Base-by-base conservation (phyloP, 2,113 vertebrate species). In the Neogale vison region DNA sequence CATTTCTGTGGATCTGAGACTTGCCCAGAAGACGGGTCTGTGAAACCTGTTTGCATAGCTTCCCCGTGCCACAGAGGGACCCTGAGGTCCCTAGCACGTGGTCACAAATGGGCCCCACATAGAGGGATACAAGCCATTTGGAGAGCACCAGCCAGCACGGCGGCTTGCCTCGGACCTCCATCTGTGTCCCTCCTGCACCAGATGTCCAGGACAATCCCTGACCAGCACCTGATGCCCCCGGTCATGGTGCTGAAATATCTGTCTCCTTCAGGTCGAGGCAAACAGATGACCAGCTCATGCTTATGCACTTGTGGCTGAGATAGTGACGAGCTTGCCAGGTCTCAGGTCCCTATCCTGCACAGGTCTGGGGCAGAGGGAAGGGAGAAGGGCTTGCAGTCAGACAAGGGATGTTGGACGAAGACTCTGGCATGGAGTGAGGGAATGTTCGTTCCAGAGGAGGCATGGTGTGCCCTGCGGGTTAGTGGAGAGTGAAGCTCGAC, bases 161-260 rank as follows among this genome's bases (percentile, higher is more conserved):
- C 71, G 6, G 1, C 0, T 0, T 0, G 47, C 26, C 47, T n/a
- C 1, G 0, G 45, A 9, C 65, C 57, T n/a, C 0, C 0, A 0
- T 76, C 67, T 6, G 6, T 3, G 6, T n/a, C 6, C 3, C 6
- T 34, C 65, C 21, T 61, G 57, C 69, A 0, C 31, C 0, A 11
- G 26, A 11, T 0, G 0, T 9, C n/a, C 3, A 1, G 4, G 12
- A 14, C 7, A 1, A 12, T 20, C 18, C 57, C 34, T 18, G 5
- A 1, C 34, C 7, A 29, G 55, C 6, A 20, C 13, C 21, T 6
- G 0, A 5, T 4, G 45, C 52, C 7, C 34, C 3, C 6, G 3
- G 71, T 36, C 42, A 1, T 61, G 7, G 11, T 23, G n/a, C 76
- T 10, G 47, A 93, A 65, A 24, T 15, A 1, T n/a, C 67, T 1